Evolutionary conservation across 2,888 invertebrate genomes (phyloP).

Genomic region (Bellardia bayeri): DNA sequence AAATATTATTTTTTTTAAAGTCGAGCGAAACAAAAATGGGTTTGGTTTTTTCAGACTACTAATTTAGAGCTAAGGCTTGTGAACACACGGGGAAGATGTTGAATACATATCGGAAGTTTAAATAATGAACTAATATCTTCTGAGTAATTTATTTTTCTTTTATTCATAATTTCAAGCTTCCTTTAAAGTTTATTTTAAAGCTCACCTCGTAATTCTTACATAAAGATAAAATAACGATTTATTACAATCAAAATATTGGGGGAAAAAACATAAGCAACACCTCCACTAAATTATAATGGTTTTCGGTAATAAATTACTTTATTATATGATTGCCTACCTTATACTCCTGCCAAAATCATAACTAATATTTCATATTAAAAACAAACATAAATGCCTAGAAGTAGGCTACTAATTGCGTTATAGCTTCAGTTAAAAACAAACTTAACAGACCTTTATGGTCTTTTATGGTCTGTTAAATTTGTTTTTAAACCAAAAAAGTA

Average conservation of each 20-base stretch:
- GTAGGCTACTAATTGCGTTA: background rate
- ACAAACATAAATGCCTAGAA: constrained; percentile 9
- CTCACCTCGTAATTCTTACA: background rate
- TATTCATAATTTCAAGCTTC: too few species aligned
- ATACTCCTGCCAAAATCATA: background rate
- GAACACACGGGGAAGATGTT: too few species aligned
- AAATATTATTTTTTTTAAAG: too few species aligned
- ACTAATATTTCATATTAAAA: background rate
- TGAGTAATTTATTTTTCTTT: too few species aligned
- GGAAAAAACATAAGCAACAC: background rate
- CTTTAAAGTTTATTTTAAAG: background rate
- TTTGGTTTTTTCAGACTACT: too few species aligned
- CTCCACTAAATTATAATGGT: background rate
- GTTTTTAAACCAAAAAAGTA: background rate
- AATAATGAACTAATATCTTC: too few species aligned
- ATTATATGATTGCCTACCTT: background rate
- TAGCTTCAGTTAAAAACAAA: background rate
- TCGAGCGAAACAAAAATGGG: too few species aligned
- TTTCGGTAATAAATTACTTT: constrained; percentile 16
- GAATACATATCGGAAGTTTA: too few species aligned
- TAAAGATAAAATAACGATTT: background rate
- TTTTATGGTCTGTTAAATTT: too few species aligned
- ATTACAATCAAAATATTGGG: background rate
- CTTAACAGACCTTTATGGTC: background rate
- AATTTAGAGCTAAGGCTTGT: too few species aligned